phyloP scores from a whole-genome alignment of 2,113 vertebrate genomes.

The Toxotes jaculatrix region DNA sequence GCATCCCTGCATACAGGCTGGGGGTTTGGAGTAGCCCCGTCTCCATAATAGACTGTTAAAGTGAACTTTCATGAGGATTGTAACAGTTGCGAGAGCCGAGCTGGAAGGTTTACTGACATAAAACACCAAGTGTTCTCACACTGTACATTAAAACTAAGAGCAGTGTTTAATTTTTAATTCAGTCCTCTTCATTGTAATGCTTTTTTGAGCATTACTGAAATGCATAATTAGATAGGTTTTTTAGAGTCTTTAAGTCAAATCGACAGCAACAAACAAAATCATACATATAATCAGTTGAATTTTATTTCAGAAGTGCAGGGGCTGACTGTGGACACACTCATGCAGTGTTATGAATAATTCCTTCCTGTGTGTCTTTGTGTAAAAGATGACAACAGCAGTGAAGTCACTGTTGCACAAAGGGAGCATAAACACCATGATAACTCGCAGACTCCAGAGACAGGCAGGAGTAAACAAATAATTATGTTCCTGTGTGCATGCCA shows the following conservation, averaged over 20 bases:
- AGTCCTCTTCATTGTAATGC: constrained; percentile 14
- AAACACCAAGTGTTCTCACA: constrained; percentile 39
- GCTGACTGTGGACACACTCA: constrained; percentile 19
- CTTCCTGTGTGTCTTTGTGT: constrained; percentile 32
- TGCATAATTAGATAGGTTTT: constrained; percentile 31
- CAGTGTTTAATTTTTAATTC: neutral
- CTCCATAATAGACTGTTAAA: constrained; percentile 62
- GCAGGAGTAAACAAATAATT: constrained; percentile 66
- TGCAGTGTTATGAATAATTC: constrained; percentile 29
- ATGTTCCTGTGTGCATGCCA: constrained; percentile 48
- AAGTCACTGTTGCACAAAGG: constrained; percentile 56
- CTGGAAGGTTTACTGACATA: constrained; percentile 33
- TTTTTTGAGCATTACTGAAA: constrained; percentile 32
- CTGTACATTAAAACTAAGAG: constrained; percentile 51
- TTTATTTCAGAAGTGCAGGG: neutral
- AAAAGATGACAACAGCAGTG: constrained; percentile 48
- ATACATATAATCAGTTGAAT: constrained; percentile 15
- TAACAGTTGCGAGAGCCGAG: constrained; percentile 40
- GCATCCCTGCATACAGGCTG: constrained; percentile 11
- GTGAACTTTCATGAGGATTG: constrained; percentile 53
- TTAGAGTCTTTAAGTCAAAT: neutral
- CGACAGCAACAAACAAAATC: neutral
- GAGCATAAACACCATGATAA: constrained; percentile 55
- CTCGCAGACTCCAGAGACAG: constrained; percentile 48
- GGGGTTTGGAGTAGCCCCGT: constrained; percentile 35